phyloP scores from a whole-genome alignment of 1,140 invertebrate genomes.

The Drosophila subpulchrella region DNA sequence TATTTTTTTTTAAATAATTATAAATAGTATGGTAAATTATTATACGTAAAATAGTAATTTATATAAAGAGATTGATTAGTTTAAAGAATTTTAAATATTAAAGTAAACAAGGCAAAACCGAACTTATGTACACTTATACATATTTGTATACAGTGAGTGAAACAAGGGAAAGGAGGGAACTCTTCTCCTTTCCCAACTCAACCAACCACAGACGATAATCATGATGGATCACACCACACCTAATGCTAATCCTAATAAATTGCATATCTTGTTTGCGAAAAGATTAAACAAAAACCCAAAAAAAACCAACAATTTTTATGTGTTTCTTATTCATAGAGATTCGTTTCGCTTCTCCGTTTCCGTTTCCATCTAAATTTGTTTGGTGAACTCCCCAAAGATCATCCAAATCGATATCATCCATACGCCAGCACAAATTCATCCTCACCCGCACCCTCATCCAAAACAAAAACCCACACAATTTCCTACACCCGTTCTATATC shows the following conservation, averaged over 20 bases:
- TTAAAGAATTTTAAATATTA: constrained; percentile 17
- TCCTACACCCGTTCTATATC: not conserved
- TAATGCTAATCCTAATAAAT: constrained; percentile 49
- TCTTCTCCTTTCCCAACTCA: not conserved
- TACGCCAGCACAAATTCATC: constrained; percentile 1
- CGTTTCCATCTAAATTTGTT: not conserved
- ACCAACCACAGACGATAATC: constrained; percentile 20
- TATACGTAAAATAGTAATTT: constrained; percentile 43
- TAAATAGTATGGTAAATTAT: constrained; percentile 39
- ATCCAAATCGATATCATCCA: constrained; percentile 5
- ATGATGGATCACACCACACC: constrained; percentile 52
- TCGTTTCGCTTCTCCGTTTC: not conserved
- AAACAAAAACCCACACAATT: not conserved
- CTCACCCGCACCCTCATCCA: not conserved
- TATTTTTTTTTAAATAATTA: constrained; percentile 41
- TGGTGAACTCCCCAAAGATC: not conserved
- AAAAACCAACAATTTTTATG: constrained; percentile 58
- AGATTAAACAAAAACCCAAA: constrained; percentile 75
- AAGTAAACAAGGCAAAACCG: constrained; percentile 17
- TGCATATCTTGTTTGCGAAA: constrained; percentile 73
- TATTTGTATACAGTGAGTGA: constrained; percentile 14
- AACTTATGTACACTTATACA: constrained; percentile 23
- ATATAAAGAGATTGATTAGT: constrained; percentile 34
- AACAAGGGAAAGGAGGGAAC: not conserved
- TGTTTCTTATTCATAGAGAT: constrained; percentile 71